Conservation (phyloP, 2,888 invertebrate genomes). For the Pachydiplax longipennis region DNA sequence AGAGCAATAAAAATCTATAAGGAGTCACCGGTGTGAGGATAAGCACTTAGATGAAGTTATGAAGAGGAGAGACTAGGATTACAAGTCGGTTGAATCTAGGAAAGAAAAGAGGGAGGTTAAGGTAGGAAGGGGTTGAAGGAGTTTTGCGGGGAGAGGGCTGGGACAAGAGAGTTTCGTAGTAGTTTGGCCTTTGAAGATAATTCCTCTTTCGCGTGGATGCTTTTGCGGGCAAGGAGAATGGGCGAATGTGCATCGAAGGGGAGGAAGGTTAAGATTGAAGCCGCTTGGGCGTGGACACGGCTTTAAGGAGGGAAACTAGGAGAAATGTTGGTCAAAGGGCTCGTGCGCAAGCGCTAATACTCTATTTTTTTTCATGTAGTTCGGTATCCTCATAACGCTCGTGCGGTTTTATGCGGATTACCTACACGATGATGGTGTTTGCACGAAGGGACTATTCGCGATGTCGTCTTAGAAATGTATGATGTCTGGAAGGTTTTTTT, state of each 20-base stretch:
- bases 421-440: background rate
- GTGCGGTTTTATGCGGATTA: background rate
- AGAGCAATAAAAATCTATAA: too few species aligned
- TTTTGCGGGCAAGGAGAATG: constrained; percentile 1
- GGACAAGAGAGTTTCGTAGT: constrained; percentile 10
- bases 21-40: too few species aligned
- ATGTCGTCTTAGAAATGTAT: too few species aligned
- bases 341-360: background rate
- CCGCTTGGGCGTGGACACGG: background rate
- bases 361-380: background rate
- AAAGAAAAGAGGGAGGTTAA: background rate
- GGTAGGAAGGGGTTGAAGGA: background rate
- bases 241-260: background rate
- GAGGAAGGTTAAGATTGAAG: constrained; percentile 14
- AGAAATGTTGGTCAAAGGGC: background rate
- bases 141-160: background rate
- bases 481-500: too few species aligned
- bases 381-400: background rate
- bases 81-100: background rate
- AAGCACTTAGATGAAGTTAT: background rate
- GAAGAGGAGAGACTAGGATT: background rate
- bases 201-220: constrained; percentile 20
- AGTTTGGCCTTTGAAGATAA: constrained; percentile 40
- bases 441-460: too few species aligned
- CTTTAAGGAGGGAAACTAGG: background rate